Percentiles rank a stretch among this genome's conserved stretches.
Conservation (phyloP, 2,113 vertebrate genomes). For the Pseudopipra pipra region DNA sequence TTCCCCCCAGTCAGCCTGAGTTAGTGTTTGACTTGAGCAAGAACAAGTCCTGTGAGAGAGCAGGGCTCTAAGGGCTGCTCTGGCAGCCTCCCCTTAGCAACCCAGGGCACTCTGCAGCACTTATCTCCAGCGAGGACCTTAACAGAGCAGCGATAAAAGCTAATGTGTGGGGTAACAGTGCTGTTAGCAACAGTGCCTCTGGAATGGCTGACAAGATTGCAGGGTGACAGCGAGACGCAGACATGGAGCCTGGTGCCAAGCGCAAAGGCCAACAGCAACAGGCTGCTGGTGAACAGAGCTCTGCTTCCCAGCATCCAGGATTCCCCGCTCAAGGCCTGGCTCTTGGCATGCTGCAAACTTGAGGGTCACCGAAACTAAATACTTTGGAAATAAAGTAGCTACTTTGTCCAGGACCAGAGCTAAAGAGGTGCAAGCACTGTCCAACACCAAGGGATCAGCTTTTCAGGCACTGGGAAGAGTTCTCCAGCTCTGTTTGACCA, state of each 20-base stretch:
- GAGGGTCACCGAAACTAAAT: neutral
- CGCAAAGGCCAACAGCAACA: neutral
- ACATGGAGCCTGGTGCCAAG: neutral
- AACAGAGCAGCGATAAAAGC: neutral
- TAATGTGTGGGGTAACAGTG: accelerated
- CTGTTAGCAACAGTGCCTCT: neutral
- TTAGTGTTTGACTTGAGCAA: neutral
- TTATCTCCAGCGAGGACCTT: neutral
- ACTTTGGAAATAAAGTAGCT: neutral
- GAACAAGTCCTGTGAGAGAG: neutral
- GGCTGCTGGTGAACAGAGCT: neutral
- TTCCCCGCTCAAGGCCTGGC: neutral
- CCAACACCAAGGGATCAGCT: neutral
- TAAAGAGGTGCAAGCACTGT: neutral
- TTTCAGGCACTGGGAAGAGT: neutral
- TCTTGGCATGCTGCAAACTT: neutral
- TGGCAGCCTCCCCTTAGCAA: neutral
- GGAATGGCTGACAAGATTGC: neutral
- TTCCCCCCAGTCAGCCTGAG: neutral
- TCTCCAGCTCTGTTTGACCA: neutral
- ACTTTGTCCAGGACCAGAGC: neutral
- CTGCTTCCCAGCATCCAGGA: neutral
- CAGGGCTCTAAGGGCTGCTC: neutral
- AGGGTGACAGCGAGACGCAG: neutral
- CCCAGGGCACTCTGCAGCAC: neutral